A percentile compares a stretch with the other conserved stretches of the same genome.
Evolutionary conservation across 2,888 invertebrate species (phyloP).

Genomic region (Artemia sinica): DNA sequence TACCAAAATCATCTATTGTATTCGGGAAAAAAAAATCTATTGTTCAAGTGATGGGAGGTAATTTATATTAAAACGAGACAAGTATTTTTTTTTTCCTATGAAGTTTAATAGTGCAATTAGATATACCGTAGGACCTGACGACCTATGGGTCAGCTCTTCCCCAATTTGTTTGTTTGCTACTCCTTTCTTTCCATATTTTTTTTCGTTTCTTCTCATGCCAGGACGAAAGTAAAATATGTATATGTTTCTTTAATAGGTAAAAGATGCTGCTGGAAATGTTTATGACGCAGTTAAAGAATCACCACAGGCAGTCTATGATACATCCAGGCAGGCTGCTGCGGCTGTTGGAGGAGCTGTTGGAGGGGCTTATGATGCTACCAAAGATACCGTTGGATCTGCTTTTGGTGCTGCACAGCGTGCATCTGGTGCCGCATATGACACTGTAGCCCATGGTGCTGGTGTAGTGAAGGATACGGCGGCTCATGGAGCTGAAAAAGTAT

Average conservation of each 20-base stretch:
- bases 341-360: not conserved
- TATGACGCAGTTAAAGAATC: not conserved
- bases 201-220: too few species aligned
- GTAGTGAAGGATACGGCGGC: not conserved
- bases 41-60: too few species aligned
- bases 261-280: conserved; percentile 7
- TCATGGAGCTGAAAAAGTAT: not conserved
- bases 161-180: too few species aligned
- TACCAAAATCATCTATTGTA: too few species aligned
- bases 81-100: too few species aligned
- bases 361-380: not conserved
- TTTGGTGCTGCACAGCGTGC: not conserved
- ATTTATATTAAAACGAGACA: too few species aligned
- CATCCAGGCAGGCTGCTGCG: not conserved
- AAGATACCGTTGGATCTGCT: not conserved
- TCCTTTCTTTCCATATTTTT: too few species aligned
- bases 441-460: not conserved
- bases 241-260: not conserved
- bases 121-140: too few species aligned
- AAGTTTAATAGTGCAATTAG: too few species aligned
- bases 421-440: conserved; percentile 2
- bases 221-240: too few species aligned
- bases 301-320: not conserved
- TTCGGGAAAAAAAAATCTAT: too few species aligned
- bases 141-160: too few species aligned